Conservation (phyloP, 2,888 invertebrate genomes). For the Empis stercorea region DNA sequence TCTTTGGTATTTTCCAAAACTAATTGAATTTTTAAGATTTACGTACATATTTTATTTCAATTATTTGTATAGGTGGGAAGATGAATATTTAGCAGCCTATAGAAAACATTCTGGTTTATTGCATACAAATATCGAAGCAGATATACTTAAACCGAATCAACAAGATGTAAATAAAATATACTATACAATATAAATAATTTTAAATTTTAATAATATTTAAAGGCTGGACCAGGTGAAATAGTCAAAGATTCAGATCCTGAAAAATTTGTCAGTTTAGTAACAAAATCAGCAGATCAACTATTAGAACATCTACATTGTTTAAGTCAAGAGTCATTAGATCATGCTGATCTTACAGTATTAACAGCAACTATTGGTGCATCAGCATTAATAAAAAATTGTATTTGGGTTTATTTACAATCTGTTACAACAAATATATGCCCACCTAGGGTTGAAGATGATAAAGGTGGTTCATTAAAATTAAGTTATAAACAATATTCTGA, state of each 20-base stretch:
- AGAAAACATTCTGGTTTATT: conserved; percentile 48
- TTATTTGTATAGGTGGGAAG: conserved; percentile 47
- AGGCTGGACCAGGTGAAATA: conserved; percentile 39
- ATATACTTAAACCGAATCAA: conserved; percentile 20
- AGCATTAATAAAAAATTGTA: conserved; percentile 60
- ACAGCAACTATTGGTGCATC: conserved; percentile 73
- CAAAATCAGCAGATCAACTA: conserved; percentile 59
- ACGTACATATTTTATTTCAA: not conserved
- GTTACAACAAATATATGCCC: conserved; percentile 30
- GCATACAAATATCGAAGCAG: conserved; percentile 31
- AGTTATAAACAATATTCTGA: conserved; percentile 65
- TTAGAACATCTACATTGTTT: conserved; percentile 64
- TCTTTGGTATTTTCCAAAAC: conserved; percentile 42
- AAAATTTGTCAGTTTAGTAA: conserved; percentile 56
- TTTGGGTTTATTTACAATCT: conserved; percentile 61
- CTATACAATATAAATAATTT: conserved; percentile 16
- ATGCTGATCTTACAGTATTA: conserved; percentile 67
- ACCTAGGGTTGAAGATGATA: conserved; percentile 32
- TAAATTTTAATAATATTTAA: conserved; percentile 26
- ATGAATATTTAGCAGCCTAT: conserved; percentile 66
- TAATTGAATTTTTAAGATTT: not conserved
- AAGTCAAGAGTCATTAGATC: conserved; percentile 73
- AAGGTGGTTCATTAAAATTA: conserved; percentile 33
- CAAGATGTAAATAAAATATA: conserved; percentile 27
- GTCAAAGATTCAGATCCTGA: conserved; percentile 65